phyloP scores from a whole-genome alignment of 2,113 vertebrate species.

The Scatophagus argus region DNA sequence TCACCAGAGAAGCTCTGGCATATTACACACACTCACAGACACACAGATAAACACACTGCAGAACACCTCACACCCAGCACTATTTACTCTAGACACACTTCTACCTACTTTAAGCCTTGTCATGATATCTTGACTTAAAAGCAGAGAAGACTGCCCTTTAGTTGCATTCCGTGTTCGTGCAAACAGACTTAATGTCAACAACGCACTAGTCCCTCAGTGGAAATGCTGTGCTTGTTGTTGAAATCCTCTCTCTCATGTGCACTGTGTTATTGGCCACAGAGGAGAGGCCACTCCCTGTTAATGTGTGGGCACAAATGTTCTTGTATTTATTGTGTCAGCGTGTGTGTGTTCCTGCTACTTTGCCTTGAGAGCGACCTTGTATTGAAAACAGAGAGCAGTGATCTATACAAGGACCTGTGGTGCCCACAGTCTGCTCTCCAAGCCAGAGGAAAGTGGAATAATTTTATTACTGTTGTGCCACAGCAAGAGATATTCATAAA shows the following conservation, averaged over 20 bases:
- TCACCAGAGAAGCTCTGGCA: slow-evolving; percentile 22
- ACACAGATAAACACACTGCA: slow-evolving; percentile 25
- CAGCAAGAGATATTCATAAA: slow-evolving; percentile 56
- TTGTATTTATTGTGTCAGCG: slow-evolving; percentile 26
- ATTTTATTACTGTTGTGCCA: slow-evolving; percentile 53
- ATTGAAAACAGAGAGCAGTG: slow-evolving; percentile 31
- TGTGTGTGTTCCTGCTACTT: slow-evolving; percentile 9
- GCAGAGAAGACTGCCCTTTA: slow-evolving; percentile 11
- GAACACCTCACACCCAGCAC: slow-evolving; percentile 14
- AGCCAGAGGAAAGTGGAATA: slow-evolving; percentile 47
- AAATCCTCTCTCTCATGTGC: slow-evolving; percentile 21
- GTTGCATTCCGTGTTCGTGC: not conserved
- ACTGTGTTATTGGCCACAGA: slow-evolving; percentile 7
- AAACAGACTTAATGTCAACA: not conserved
- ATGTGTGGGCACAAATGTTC: slow-evolving; percentile 11
- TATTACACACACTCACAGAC: not conserved
- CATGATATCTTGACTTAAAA: slow-evolving; percentile 32
- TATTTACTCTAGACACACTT: slow-evolving; percentile 49
- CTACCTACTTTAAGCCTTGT: slow-evolving; percentile 20
- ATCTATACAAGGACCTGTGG: slow-evolving; percentile 23
- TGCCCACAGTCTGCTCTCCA: slow-evolving; percentile 36
- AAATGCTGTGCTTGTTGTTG: not conserved
- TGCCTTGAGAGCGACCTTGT: slow-evolving; percentile 65
- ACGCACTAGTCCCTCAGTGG: not conserved
- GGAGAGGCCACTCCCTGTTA: slow-evolving; percentile 28